phyloP scores from a whole-genome alignment of 2,888 invertebrate genomes.

The Chalcosyrphus nemorum region DNA sequence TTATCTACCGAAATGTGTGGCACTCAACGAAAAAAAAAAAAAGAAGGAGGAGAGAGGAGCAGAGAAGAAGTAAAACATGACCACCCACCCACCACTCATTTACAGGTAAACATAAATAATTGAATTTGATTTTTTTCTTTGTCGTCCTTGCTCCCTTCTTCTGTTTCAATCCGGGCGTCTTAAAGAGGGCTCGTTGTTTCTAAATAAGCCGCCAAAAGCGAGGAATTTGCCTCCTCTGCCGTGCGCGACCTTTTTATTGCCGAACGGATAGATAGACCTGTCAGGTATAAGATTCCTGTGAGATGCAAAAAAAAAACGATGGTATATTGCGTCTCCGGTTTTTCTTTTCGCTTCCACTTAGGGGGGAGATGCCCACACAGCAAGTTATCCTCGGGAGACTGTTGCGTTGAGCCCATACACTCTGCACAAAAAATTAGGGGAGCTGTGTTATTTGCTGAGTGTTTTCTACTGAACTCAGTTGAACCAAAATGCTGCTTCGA shows the following conservation, averaged over 20 bases:
- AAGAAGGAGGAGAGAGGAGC: neutral
- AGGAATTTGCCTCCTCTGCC: neutral
- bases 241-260: constrained; percentile 14
- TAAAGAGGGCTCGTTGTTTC: neutral
- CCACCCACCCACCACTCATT: constrained; percentile 47
- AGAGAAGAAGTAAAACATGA: constrained; percentile 21
- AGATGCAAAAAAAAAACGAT: constrained; percentile 20
- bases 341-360: neutral
- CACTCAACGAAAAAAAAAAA: constrained; percentile 3
- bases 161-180: neutral
- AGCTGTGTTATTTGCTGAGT: too few species aligned
- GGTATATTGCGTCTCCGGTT: constrained; percentile 7
- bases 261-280: constrained; percentile 14
- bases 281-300: constrained; percentile 24
- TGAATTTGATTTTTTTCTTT: constrained; percentile 50
- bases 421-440: neutral
- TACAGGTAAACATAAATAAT: constrained; percentile 59
- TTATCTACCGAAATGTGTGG: constrained; percentile 54
- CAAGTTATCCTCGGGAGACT: neutral
- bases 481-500: too few species aligned
- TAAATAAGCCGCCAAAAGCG: neutral
- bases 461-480: too few species aligned
- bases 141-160: neutral
- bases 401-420: neutral
- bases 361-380: neutral